Evolutionary conservation across 64 coral and sea anemone genomes (phyloP), one percentile per base, ranked within the genome.

Genomic region (Stylophora pistillata): DNA sequence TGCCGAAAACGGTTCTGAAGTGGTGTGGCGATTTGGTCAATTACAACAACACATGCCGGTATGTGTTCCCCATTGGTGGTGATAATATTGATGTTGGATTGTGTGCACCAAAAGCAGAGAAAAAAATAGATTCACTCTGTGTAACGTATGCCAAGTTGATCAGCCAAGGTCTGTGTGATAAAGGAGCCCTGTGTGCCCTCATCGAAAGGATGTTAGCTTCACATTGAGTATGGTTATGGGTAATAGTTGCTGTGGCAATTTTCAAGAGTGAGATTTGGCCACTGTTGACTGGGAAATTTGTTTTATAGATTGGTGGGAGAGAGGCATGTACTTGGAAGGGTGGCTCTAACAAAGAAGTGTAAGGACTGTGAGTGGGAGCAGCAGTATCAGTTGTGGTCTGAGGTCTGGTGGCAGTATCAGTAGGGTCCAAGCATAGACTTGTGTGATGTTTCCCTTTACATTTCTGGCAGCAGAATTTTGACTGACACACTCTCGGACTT

Each of bases 361-460:
- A n/a, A n/a, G n/a, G n/a, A n/a, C n/a, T n/a, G n/a, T n/a, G 73
- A 54, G 72, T 61, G 47, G 80, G 18, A 55, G 30, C n/a, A 28
- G 70, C 85, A 53, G 81, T 2, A 12, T 29, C 74, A 64, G 56
- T 76, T 73, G 57, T 91, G 73, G 81, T 54, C 25, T 30, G 60
- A 15, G 73, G 58, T 0, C 10, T 86, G 69, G 32, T 55, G 28
- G 9, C 17, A 53, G 72, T 77, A 54, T 78, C 71, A 76, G 30
- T 37, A 56, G 89, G 20, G 30, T 59, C 81, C 31, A 62, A 65
- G 54, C 89, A 91, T 10, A 91, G 89, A 74, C 89, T 91, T 31
- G 89, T 91, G 29, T 91, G 89, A 75, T 75, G 89, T 61, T 91
- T 91, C 5, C 84, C 69, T 29, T 58, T 10, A 58, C 56, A 58